Base-by-base conservation (phyloP, 2,888 invertebrate species). In the Microchrysa polita region DNA sequence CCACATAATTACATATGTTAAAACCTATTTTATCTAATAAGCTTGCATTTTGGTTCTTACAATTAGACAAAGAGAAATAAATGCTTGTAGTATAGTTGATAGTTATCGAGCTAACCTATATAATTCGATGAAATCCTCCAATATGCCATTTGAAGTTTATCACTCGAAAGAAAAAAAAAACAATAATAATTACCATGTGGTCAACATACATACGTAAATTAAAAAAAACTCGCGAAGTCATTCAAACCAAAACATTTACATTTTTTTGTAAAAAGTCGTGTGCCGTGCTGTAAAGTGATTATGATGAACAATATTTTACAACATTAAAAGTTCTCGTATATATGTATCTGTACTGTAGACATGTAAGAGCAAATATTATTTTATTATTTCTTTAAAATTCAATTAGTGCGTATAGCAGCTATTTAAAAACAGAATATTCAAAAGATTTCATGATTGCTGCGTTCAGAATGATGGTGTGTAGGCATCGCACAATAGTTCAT, bases 161-260 rank as follows among this genome's bases (percentile, higher is more conserved):
- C 14, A 59, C 27, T 23, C 7, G 27, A 34, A 27, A 23, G 10
- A n/a, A n/a, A n/a, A n/a, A n/a, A n/a, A n/a, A n/a, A n/a, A n/a
- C n/a, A n/a, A n/a, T n/a, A n/a, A n/a, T n/a, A n/a, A 16, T 57
- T 10, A 57, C 22, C 12, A 12, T 59, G 9, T 22, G 23, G 10
- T 1, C 22, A 57, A 63, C 44, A 48, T 48, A 22, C 48, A 48
- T 67, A 48, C 48, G 44, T 67, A 67, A 48, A 20, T 7, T 20
- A 44, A 59, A 22, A 59, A 1, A 60, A 55, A 20, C 18, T n/a
- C 16, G 4, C 48, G 27, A 60, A 60, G 60, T 60, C 60, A 12
- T n/a, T 60, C 60, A 60, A 22, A 60, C 60, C 60, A 60, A 60
- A 60, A 18, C 12, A 55, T n/a, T n/a, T 52, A 52, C n/a, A n/a